These are phyloP conservation scores for Brachymystax lenok DNA, from an alignment of 2,797 vertebrate species.

Conservation along the genomic window DNA sequence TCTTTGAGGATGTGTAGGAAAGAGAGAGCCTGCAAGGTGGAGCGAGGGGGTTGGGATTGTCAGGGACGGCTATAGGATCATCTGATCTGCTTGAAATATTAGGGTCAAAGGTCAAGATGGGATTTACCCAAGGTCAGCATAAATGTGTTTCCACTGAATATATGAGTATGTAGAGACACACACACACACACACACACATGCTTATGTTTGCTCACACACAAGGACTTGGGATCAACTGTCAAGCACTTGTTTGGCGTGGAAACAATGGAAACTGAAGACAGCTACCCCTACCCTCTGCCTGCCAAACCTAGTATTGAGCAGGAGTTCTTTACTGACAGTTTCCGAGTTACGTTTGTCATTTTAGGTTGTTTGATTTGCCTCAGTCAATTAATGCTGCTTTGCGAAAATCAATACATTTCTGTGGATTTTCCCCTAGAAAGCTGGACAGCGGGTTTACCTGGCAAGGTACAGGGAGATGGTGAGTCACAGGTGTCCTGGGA, in stretches of 20 bases:
- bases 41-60: conserved; percentile 38
- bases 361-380: conserved; percentile 63
- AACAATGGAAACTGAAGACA: conserved; percentile 68
- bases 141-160: conserved; percentile 81
- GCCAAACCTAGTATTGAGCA: conserved; percentile 52
- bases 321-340: conserved; percentile 47
- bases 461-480: conserved; percentile 24
- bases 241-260: conserved; percentile 67
- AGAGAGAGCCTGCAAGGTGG: conserved; percentile 50
- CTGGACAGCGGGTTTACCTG: conserved; percentile 48
- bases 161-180: conserved; percentile 75
- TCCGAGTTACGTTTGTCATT: conserved; percentile 50
- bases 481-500: conserved; percentile 39
- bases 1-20: conserved; percentile 57
- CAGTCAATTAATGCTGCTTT: conserved; percentile 73
- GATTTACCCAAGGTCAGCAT: conserved; percentile 57
- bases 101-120: conserved; percentile 51
- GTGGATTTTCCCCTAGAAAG: conserved; percentile 51
- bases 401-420: conserved; percentile 48
- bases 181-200: conserved; percentile 49
- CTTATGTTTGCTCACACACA: conserved; percentile 68
- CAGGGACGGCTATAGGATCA: conserved; percentile 55
- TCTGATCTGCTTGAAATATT: conserved; percentile 57
- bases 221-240: conserved; percentile 63
- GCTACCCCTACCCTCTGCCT: conserved; percentile 48